A percentile compares a stretch with the other conserved stretches of the same genome.
Conservation (phyloP, 2,113 vertebrate genomes). For the Egretta garzetta region DNA sequence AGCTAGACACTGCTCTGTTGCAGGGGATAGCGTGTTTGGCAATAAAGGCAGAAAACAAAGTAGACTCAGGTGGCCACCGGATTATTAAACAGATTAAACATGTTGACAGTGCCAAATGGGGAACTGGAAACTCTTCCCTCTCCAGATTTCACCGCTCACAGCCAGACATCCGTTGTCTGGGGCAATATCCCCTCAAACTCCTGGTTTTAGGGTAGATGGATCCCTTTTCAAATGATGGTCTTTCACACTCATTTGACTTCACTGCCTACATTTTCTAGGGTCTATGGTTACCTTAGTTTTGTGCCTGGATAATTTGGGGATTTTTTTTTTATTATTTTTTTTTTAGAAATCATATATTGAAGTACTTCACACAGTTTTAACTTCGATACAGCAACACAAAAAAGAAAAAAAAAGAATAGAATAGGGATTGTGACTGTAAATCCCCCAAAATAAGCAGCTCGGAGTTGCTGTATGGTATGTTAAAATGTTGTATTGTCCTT, state of each 20-base stretch:
- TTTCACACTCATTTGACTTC: neutral
- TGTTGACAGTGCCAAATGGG: constrained; percentile 23
- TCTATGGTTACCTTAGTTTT: neutral
- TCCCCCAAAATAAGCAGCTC: neutral
- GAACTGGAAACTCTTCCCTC: neutral
- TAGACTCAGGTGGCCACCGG: constrained; percentile 41
- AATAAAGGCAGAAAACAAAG: constrained; percentile 42
- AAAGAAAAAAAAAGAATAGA: neutral
- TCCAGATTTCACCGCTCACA: neutral
- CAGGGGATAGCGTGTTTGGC: neutral
- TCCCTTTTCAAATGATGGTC: neutral
- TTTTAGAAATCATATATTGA: neutral
- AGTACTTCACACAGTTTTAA: neutral
- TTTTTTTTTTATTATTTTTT: neutral
- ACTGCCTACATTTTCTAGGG: neutral
- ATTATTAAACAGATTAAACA: constrained; percentile 59
- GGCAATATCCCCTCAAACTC: neutral
- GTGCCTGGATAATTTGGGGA: neutral
- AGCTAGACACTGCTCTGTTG: constrained; percentile 20
- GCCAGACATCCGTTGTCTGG: neutral
- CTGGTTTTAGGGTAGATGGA: neutral
- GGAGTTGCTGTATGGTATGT: neutral
- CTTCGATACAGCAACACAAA: neutral
- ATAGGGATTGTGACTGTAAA: neutral
- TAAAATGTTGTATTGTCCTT: neutral